phyloP scores from a whole-genome alignment of 2,888 invertebrate species.

The Thyatira batis region DNA sequence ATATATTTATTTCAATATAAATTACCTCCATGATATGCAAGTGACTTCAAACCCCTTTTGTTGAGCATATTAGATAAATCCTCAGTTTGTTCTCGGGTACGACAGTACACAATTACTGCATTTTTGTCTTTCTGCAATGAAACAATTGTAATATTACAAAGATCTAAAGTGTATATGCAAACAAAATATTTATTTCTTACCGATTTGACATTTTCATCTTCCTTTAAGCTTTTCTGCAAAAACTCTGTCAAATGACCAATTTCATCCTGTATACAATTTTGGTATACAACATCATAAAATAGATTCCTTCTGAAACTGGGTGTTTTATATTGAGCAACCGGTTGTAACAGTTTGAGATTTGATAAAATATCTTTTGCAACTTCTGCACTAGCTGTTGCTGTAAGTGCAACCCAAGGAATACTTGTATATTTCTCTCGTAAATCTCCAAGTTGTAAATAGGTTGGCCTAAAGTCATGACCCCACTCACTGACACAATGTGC shows the following conservation, averaged over 20 bases:
- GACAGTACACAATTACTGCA: conserved; percentile 97
- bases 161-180: conserved; percentile 2
- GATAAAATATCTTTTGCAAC: conserved; percentile 92
- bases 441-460: conserved; percentile 93
- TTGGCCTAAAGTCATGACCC: conserved; percentile 99
- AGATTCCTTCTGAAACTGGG: conserved; percentile 96
- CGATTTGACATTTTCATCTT: conserved; percentile 75
- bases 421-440: conserved; percentile 81
- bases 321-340: conserved; percentile 89
- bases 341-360: conserved; percentile 86
- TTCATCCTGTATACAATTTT: conserved; percentile 91
- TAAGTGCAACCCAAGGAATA: conserved; percentile 94
- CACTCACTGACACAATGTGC: conserved; percentile 99
- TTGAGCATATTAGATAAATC: conserved; percentile 89
- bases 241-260: conserved; percentile 90
- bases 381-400: conserved; percentile 94
- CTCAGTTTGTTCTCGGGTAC: conserved; percentile 95
- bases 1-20: conserved; percentile 3
- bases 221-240: conserved; percentile 85
- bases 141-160: conserved; percentile 5
- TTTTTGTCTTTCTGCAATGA: conserved; percentile 74
- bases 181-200: conserved; percentile 49
- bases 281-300: conserved; percentile 96
- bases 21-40: conserved; percentile 94
- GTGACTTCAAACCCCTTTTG: conserved; percentile 87